Conservation (phyloP, 2,113 vertebrate genomes). For the Sorex fumeus region DNA sequence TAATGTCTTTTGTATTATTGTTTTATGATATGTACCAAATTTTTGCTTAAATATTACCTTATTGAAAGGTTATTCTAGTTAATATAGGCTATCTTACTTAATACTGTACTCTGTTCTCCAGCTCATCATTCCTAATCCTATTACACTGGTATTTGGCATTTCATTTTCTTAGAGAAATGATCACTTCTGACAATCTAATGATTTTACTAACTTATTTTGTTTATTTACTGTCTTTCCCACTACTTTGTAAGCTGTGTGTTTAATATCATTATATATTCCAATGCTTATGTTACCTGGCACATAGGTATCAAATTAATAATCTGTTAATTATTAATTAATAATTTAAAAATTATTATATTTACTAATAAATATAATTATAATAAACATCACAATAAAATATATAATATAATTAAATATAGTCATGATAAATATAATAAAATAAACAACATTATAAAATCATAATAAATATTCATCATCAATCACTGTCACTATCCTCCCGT, state of each 20-base stretch:
- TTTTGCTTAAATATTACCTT: not conserved
- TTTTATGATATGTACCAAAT: not conserved
- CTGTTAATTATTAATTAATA: too few species aligned
- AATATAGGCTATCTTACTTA: not conserved
- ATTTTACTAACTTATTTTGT: not conserved
- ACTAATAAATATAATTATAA: too few species aligned
- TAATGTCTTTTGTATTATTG: not conserved
- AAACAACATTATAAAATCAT: too few species aligned
- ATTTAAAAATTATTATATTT: too few species aligned
- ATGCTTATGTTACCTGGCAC: not conserved
- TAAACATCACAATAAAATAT: too few species aligned
- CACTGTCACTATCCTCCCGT: too few species aligned
- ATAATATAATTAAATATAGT: too few species aligned
- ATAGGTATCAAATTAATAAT: not conserved
- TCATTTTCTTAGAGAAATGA: constrained; percentile 18
- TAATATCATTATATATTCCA: not conserved
- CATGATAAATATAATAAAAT: too few species aligned
- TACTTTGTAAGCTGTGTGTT: not conserved
- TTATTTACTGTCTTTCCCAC: not conserved
- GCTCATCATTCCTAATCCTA: not conserved
- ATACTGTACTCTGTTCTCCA: not conserved
- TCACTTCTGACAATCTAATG: not conserved
- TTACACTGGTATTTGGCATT: not conserved
- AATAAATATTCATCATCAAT: too few species aligned
- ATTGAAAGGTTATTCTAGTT: not conserved